Base-by-base conservation (phyloP, 2,113 vertebrate genomes). In the Megaleporinus macrocephalus region DNA sequence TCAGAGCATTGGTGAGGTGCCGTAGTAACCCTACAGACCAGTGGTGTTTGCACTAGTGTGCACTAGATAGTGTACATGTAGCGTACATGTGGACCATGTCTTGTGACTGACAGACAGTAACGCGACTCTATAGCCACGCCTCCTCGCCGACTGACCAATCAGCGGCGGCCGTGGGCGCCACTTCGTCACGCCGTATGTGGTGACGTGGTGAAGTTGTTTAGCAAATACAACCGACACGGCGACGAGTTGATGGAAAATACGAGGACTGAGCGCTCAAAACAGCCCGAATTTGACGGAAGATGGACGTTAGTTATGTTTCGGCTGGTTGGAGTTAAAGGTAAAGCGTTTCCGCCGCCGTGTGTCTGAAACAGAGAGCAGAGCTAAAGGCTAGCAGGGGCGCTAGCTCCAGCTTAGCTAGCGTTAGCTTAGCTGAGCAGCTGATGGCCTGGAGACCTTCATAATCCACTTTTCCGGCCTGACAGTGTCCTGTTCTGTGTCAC, bases 201-300 rank as follows among this genome's bases (percentile, higher is more conserved):
- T 79, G 86, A 81, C 93, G 92, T 92, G 91, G 84, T 85, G 83
- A 82, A 86, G 87, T 86, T 81, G 75, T 63, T 36, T 79, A 71
- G 79, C 73, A 51, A 51, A 76, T 26, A 49, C 20, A 73, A 9
- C 36, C 30, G 18, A 41, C 12, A 26, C 49, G 41, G 27, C 33
- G 66, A 13, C 65, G 29, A 14, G 63, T 29, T 9, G 1, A 66
- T 13, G 33, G 9, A 5, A 41, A 70, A 14, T 44, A 70, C 33
- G 36, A 3, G 22, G 20, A 41, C 12, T 1, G 10, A 14, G 10
- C 22, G 22, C 14, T 44, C n/a, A 2, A 70, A 70, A n/a, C 2
- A 13, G 5, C 9, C 14, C 2, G 22, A 0, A 20, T 18, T 33
- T 5, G 47, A 55, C 33, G 26, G 7, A 18, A 1, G 24, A 62